Evolutionary conservation across 2,797 vertebrate species (phyloP).

Genomic region (Potorous gilbertii): DNA sequence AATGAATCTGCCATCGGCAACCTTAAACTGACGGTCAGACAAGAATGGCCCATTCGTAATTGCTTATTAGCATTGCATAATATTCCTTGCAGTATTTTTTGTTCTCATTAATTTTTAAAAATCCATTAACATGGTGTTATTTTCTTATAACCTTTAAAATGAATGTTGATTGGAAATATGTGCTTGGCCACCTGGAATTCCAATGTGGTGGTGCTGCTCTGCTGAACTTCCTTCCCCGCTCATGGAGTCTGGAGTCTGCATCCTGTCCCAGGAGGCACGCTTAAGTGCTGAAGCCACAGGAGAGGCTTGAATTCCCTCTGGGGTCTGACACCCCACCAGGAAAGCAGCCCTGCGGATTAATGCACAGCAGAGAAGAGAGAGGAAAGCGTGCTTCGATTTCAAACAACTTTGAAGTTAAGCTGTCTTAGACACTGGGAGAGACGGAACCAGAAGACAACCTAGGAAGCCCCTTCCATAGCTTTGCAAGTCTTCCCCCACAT

Average conservation of each 20-base stretch:
- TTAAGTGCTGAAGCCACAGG: too few relatives aligned
- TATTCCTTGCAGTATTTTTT: slow-evolving; percentile 44
- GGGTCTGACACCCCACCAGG: background rate
- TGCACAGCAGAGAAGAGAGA: background rate
- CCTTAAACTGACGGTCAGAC: slow-evolving; percentile 24
- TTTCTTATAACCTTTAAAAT: slow-evolving; percentile 61
- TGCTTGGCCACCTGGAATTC: background rate
- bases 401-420: too few relatives aligned
- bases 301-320: background rate
- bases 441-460: background rate
- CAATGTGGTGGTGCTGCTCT: rapidly evolving
- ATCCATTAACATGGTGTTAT: slow-evolving; percentile 46
- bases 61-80: slow-evolving; percentile 58
- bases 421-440: too few relatives aligned
- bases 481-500: too few relatives aligned
- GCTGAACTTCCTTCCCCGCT: background rate
- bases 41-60: slow-evolving; percentile 44
- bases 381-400: background rate
- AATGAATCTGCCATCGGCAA: slow-evolving; percentile 45
- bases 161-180: slow-evolving; percentile 24
- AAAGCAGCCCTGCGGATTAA: too few relatives aligned
- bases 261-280: too few relatives aligned
- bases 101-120: slow-evolving; percentile 38
- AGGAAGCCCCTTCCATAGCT: background rate
- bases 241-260: rapidly evolving